These are phyloP conservation scores for Xiphias gladius DNA, from an alignment of 2,113 vertebrate genomes.

Conservation along the genomic window DNA sequence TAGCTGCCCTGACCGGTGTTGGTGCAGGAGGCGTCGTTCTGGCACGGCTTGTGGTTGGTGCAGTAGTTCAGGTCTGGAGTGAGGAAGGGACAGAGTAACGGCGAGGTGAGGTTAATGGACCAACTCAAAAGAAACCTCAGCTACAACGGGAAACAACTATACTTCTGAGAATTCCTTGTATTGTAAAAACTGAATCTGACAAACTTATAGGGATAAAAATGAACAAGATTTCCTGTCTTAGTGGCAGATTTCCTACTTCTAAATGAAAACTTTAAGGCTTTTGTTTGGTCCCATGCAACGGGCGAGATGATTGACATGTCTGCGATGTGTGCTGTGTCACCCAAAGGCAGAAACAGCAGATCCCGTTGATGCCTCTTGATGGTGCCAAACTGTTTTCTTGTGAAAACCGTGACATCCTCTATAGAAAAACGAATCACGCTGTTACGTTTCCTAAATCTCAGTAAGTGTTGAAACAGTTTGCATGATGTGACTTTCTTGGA, in stretches of 20 bases:
- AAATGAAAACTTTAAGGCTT: not conserved
- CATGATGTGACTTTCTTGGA: not conserved
- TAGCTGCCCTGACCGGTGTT: slow-evolving; percentile 90
- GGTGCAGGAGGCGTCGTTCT: slow-evolving; percentile 87
- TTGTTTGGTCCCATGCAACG: not conserved
- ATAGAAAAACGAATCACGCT: no score
- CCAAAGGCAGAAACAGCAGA: not conserved
- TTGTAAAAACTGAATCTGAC: not conserved
- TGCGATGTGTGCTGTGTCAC: not conserved
- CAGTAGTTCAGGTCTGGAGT: slow-evolving; percentile 88
- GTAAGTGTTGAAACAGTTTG: no score
- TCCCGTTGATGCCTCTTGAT: not conserved
- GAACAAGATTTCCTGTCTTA: no score
- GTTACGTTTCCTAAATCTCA: no score
- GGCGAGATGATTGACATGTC: no score
- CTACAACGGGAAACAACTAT: no score
- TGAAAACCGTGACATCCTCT: not conserved
- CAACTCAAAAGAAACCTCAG: no score
- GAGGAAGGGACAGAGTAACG: not conserved
- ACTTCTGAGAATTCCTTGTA: not conserved
- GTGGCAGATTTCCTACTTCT: no score
- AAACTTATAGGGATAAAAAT: not conserved
- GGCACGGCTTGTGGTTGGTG: slow-evolving; percentile 89
- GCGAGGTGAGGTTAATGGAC: not conserved
- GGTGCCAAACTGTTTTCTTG: not conserved